phyloP scores from a whole-genome alignment of 2,888 invertebrate genomes.

The Catotricha subobsoleta region DNA sequence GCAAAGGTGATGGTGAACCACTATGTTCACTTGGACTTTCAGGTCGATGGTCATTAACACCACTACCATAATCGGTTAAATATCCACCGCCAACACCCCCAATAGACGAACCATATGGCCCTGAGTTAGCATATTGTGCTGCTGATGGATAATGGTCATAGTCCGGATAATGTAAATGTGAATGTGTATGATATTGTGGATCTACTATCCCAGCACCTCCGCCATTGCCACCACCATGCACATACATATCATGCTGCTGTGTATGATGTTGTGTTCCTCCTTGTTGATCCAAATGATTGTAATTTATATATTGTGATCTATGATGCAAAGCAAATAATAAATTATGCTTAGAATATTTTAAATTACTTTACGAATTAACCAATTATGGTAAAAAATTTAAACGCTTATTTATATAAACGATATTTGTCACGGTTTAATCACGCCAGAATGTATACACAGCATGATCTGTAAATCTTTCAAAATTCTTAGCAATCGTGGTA shows the following conservation, averaged over 20 bases:
- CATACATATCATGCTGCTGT: slow-evolving; percentile 13
- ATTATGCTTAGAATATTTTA: too few species aligned
- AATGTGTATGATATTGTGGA: slow-evolving; percentile 19
- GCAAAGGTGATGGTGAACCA: slow-evolving; percentile 35
- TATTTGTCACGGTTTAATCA: too few species aligned
- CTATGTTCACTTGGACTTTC: slow-evolving; percentile 37
- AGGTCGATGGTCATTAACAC: slow-evolving; percentile 30
- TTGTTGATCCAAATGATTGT: slow-evolving; percentile 19
- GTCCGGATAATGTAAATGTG: slow-evolving; percentile 33
- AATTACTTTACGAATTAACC: too few species aligned
- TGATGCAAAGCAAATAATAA: too few species aligned
- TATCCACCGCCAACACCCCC: slow-evolving; percentile 15
- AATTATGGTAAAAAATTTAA: too few species aligned
- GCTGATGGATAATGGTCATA: slow-evolving; percentile 36
- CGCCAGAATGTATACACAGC: too few species aligned
- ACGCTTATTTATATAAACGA: too few species aligned
- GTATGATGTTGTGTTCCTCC: slow-evolving; percentile 10
- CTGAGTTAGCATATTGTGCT: slow-evolving; percentile 31
- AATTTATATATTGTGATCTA: slow-evolving; percentile 31
- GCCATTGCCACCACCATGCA: slow-evolving; percentile 13
- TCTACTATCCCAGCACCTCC: slow-evolving; percentile 11
- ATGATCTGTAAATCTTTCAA: too few species aligned
- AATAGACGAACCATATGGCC: slow-evolving; percentile 15
- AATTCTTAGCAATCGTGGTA: too few species aligned
- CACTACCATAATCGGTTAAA: slow-evolving; percentile 26